Base-by-base conservation (phyloP, 1,140 invertebrate genomes). In the Rhagoletis zephyria region DNA sequence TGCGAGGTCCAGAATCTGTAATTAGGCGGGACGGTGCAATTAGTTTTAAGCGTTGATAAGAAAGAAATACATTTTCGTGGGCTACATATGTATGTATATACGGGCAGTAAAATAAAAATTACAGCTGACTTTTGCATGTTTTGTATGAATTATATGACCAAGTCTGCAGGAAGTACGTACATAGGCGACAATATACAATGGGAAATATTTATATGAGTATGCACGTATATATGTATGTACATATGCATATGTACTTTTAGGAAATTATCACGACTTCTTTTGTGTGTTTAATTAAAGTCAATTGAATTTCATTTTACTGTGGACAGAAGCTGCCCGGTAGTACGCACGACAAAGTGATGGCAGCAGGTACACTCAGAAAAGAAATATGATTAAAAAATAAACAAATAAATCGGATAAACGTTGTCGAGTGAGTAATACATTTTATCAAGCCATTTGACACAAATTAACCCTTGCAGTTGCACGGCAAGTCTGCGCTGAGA, bases 1-100 rank as follows among this genome's bases (percentile, higher is more conserved):
- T 60, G 94, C 94, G 92, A 95, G 94, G 90, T 95, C 95, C n/a
- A 95, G 91, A 87, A 95, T 94, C 95, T 95, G 93, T 59, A 94
- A 94, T 88, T 30, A 88, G 86, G 45, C 12, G 81, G 70, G 86
- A 88, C 19, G 64, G 40, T 10, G 14, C 30, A 65, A 9, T 45
- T 86, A 51, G 42, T 74, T 74, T 45, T 45, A 45, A 42, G 3
- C 40, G 45, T 42, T 74, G 67, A 74, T 74, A 74, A 74, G 67
- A 74, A 74, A 48, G 30, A 48, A 74, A 42, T 74, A 48, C 40
- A 74, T 40, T 74, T 74, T 42, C 67, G 67, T 5, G 42, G 30
- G 40, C 10, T 16, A 42, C 14, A 14, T 40, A 40, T 74, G 67
- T 45, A 40, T 3, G 40, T 16, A 42, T 45, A 14, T 40, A 40